Evolutionary conservation across 2,888 invertebrate genomes (phyloP).

Genomic region (Harpalus rubripes): DNA sequence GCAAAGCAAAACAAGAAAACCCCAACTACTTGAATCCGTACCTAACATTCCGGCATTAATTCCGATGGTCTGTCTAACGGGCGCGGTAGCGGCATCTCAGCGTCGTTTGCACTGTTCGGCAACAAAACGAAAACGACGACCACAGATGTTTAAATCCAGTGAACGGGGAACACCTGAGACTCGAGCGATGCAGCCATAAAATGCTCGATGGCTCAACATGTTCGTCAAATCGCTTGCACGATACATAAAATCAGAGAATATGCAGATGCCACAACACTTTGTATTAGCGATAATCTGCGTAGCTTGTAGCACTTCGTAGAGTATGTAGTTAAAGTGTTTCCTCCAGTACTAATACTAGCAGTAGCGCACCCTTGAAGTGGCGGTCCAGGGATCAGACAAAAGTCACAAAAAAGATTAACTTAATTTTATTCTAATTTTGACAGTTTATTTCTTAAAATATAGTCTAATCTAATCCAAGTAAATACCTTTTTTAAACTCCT

Average conservation of each 20-base stretch:
- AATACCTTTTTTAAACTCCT: no score
- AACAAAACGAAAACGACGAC: constrained; percentile 44
- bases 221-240: constrained; percentile 20
- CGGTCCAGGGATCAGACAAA: no score
- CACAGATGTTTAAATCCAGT: constrained; percentile 61
- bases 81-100: constrained; percentile 7
- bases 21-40: constrained; percentile 8
- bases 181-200: constrained; percentile 2
- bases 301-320: background rate
- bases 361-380: no score
- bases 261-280: background rate
- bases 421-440: no score
- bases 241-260: constrained; percentile 1
- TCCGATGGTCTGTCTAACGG: background rate
- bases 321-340: no score
- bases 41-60: constrained; percentile 37
- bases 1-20: constrained; percentile 11
- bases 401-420: no score
- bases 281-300: background rate
- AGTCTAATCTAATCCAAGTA: no score
- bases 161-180: constrained; percentile 54
- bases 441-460: no score
- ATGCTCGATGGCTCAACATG: constrained; percentile 24
- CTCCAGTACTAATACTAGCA: no score
- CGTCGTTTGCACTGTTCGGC: background rate